Conservation (phyloP, 2,797 vertebrate genomes). For the Esox masquinongy region DNA sequence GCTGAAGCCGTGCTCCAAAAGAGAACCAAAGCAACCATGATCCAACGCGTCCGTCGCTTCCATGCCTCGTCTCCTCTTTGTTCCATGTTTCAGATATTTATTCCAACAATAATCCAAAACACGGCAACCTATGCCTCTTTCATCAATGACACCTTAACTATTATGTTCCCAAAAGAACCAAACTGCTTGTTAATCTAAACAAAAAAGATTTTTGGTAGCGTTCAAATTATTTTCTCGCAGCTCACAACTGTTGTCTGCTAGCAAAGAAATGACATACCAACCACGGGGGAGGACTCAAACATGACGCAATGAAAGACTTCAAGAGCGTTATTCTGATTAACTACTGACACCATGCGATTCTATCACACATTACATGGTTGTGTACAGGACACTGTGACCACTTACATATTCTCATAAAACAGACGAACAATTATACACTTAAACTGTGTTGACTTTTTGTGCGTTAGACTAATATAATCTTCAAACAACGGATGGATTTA, state of each 20-base stretch:
- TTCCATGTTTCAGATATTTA: constrained; percentile 40
- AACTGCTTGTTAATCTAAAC: neutral
- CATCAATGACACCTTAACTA: neutral
- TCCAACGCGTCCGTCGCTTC: neutral
- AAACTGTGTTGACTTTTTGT: too few relatives aligned
- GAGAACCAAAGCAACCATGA: constrained; percentile 36
- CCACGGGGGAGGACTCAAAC: neutral
- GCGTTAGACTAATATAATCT: too few relatives aligned
- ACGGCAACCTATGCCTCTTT: neutral
- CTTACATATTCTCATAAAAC: too few relatives aligned
- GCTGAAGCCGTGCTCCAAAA: constrained; percentile 33
- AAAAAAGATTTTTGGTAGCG: neutral
- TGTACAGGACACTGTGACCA: too few relatives aligned
- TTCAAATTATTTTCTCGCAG: neutral
- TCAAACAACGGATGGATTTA: too few relatives aligned
- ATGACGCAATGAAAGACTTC: neutral
- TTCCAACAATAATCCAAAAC: neutral
- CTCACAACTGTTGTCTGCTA: neutral
- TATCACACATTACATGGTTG: constrained; percentile 14
- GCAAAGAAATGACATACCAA: neutral
- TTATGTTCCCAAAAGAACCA: neutral
- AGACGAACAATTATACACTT: too few relatives aligned
- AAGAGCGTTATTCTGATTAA: constrained; percentile 11
- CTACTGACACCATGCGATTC: constrained; percentile 44
- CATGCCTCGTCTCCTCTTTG: constrained; percentile 44